Evolutionary conservation across 2,888 invertebrate genomes (phyloP).

Genomic region (Prenolepis imparis): DNA sequence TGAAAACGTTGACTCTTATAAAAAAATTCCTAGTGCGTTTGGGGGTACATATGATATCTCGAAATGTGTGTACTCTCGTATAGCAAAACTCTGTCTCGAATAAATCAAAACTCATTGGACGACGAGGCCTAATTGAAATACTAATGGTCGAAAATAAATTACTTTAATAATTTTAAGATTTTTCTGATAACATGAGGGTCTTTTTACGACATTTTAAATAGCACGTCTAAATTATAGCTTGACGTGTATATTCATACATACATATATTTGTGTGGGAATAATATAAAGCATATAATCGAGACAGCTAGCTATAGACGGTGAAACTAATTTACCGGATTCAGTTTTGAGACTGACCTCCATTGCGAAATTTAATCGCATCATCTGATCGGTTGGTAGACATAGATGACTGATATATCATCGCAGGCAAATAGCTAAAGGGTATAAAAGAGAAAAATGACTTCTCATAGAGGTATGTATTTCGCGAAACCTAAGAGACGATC

Average conservation of each 20-base stretch:
- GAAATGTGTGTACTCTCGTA: neutral
- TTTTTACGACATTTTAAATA: neutral
- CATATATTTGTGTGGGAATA: neutral
- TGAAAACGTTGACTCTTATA: neutral
- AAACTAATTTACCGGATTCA: constrained; percentile 64
- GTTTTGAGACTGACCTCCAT: constrained; percentile 72
- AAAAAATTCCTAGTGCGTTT: constrained; percentile 24
- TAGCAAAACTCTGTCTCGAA: constrained; percentile 26
- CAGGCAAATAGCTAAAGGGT: neutral
- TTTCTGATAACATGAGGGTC: neutral
- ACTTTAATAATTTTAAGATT: neutral
- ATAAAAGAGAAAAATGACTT: constrained; percentile 43
- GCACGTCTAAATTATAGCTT: neutral
- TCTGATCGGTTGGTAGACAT: constrained; percentile 51
- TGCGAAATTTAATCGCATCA: constrained; percentile 60
- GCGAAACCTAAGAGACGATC: constrained; percentile 41
- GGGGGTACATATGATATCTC: neutral
- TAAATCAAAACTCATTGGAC: neutral
- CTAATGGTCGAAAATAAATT: constrained; percentile 1
- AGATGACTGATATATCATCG: constrained; percentile 41
- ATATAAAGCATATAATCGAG: constrained; percentile 11
- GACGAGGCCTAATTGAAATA: neutral
- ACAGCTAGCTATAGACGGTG: constrained; percentile 6
- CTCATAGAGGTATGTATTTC: constrained; percentile 30
- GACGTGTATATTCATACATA: neutral